Conservation (phyloP, 2,888 invertebrate species). For the Nemapogon koenigi region DNA sequence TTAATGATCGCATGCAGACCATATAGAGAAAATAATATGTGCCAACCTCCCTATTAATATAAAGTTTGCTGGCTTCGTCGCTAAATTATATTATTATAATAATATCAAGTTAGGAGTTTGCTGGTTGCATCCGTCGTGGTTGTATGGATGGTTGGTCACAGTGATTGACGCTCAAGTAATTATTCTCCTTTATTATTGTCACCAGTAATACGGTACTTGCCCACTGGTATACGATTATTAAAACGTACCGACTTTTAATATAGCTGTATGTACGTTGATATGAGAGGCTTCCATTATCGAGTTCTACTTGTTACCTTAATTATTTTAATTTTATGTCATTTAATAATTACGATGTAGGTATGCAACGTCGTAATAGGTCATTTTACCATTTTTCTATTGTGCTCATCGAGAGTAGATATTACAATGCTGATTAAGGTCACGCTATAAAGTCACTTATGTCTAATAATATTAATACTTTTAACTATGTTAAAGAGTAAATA, state of each 20-base stretch:
- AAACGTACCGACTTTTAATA: constrained; percentile 12
- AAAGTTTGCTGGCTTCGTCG: no score
- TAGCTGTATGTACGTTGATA: constrained; percentile 2
- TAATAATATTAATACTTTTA: no score
- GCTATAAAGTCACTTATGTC: constrained; percentile 6
- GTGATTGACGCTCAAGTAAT: constrained; percentile 19
- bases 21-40: no score
- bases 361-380: constrained; percentile 6
- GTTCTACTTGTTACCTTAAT: constrained; percentile 20
- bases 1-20: no score
- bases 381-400: constrained; percentile 11
- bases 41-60: no score
- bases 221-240: constrained; percentile 18
- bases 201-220: constrained; percentile 19
- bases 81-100: no score
- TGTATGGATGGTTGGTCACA: constrained; percentile 17
- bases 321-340: constrained; percentile 26
- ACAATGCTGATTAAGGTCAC: constrained; percentile 10
- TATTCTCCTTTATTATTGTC: constrained; percentile 24
- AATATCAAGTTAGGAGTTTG: no score
- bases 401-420: neutral
- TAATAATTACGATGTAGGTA: constrained; percentile 11
- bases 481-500: no score
- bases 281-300: neutral
- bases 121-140: no score